Evolutionary conservation across 2,797 vertebrate genomes (phyloP), one percentile per base, ranked within the genome.

Genomic region (Clamator glandarius): DNA sequence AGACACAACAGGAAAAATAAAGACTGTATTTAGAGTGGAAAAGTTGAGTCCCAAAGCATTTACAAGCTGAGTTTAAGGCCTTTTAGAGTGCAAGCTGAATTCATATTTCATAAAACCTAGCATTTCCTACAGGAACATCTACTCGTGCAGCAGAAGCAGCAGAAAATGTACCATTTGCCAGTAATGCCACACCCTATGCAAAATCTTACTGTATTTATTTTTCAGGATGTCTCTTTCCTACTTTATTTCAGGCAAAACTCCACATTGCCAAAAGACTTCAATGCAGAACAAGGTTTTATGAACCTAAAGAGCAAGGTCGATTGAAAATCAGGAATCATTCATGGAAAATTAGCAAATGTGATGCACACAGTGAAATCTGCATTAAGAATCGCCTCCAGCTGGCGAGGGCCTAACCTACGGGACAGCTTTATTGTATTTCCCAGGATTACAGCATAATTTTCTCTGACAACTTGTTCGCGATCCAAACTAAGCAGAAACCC

Each of bases 291-390:
- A 82, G 91, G 73, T 92, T 93, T 93, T 95, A 93, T 17, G 69
- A 90, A 91, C 57, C 83, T 82, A 73, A 96, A 90, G 95, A 84
- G 67, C 81, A 87, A 96, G 95, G 93, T 92, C 26, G 4, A 90
- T 86, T 96, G 89, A 95, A 93, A 97, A 88, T 89, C 87, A 92
- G 95, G 87, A 95, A 93, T 93, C 89, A 93, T 93, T 95, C 85
- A 86, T 35, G 87, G 92, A 92, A 96, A 96, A 93, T 93, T 93
- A 93, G 85, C 74, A 92, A 70, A 91, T 63, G 41, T 70, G 93
- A 93, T 83, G 93, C 63, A 86, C 0, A 1, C n/a, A 31, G 50
- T 70, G 89, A 96, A 93, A 88, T 90, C 83, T 94, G 83, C 57
- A 11, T 84, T 87, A 88, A 76, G 76, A 79, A 88, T 80, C 2